phyloP scores from a whole-genome alignment of 2,888 invertebrate genomes.

The Smittia aterrima region DNA sequence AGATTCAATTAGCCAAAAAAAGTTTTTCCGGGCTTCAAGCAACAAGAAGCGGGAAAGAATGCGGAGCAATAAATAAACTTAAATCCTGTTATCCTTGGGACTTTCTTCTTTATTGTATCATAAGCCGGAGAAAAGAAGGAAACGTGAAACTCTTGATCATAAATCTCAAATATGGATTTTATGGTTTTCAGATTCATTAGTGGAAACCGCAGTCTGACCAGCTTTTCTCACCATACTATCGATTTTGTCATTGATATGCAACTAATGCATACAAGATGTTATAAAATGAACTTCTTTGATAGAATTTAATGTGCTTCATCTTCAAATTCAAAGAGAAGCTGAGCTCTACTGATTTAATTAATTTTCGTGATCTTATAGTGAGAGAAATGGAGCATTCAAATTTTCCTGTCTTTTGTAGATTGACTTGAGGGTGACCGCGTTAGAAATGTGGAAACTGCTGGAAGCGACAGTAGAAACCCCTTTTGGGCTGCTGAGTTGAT shows the following conservation, averaged over 20 bases:
- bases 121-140: slow-evolving; percentile 23
- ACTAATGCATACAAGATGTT: neutral
- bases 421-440: too few species aligned
- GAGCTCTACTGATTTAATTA: neutral
- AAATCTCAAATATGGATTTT: slow-evolving; percentile 28
- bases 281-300: neutral
- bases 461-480: too few species aligned
- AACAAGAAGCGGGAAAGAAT: slow-evolving; percentile 3
- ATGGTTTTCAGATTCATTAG: slow-evolving; percentile 24
- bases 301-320: neutral
- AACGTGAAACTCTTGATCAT: slow-evolving; percentile 22
- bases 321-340: too few species aligned
- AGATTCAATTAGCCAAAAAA: slow-evolving; percentile 39
- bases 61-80: slow-evolving; percentile 39
- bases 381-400: too few species aligned
- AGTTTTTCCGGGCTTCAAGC: neutral
- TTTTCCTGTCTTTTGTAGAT: neutral
- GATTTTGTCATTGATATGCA: slow-evolving; percentile 12
- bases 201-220: slow-evolving; percentile 28
- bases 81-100: slow-evolving; percentile 29
- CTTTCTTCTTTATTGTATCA: slow-evolving; percentile 38
- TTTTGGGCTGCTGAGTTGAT: slow-evolving; percentile 3
- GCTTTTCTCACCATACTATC: neutral
- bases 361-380: neutral
- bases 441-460: neutral